Conservation (phyloP, 2,797 vertebrate species). For the Pachyuromys duprasi region DNA sequence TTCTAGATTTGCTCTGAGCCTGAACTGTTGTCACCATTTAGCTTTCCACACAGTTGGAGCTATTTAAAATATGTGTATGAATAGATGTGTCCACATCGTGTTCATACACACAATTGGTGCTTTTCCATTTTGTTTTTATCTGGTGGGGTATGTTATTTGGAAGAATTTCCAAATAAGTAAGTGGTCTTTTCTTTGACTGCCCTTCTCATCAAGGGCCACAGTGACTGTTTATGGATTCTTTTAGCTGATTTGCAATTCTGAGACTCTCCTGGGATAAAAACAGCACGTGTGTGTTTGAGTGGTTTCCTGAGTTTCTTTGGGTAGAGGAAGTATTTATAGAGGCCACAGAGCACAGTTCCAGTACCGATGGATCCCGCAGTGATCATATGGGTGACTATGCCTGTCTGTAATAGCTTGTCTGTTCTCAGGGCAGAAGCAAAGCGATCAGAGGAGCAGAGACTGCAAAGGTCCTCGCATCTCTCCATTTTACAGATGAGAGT, state of each 20-base stretch:
- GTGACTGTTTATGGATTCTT: slow-evolving; percentile 22
- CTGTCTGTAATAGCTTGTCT: neutral
- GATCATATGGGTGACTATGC: neutral
- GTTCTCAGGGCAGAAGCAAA: neutral
- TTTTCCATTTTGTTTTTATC: neutral
- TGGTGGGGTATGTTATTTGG: neutral
- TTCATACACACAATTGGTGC: neutral
- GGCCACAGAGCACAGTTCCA: fast-evolving
- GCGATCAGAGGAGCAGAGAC: neutral
- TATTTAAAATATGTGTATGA: slow-evolving; percentile 24
- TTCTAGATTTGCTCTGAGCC: neutral
- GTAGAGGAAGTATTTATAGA: neutral
- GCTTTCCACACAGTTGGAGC: neutral
- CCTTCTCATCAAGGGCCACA: slow-evolving; percentile 40
- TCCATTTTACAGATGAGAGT: neutral
- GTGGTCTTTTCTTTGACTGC: neutral
- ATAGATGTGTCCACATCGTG: neutral
- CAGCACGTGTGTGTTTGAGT: neutral
- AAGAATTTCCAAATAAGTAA: slow-evolving; percentile 12
- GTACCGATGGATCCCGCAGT: neutral
- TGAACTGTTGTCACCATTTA: neutral
- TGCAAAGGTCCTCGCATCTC: neutral
- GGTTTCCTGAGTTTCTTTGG: neutral
- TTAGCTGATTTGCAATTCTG: slow-evolving; percentile 29
- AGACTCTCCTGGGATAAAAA: neutral